Conservation (phyloP, 1,140 invertebrate species). For the Leptinotarsa texana region DNA sequence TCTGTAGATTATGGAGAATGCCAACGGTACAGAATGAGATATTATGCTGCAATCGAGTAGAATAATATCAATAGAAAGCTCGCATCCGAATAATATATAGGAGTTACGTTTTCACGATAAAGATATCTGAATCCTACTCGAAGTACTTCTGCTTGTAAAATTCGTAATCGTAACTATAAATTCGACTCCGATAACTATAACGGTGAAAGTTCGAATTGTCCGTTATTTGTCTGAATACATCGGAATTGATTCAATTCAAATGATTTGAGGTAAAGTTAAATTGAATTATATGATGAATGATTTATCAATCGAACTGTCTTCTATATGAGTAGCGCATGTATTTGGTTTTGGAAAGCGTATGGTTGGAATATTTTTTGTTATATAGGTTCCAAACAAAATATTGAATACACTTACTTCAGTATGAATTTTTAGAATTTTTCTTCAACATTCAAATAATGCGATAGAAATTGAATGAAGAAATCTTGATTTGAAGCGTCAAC, state of each 20-base stretch:
- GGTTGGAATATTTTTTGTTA: too few species aligned
- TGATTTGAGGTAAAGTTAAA: background rate
- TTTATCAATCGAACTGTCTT: too few species aligned
- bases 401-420: too few species aligned
- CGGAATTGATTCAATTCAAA: background rate
- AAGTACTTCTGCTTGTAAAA: background rate
- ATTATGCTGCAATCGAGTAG: background rate
- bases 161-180: conserved; percentile 1
- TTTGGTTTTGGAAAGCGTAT: too few species aligned
- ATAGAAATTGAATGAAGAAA: too few species aligned
- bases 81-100: conserved; percentile 6
- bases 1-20: background rate
- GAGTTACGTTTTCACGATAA: background rate
- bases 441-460: too few species aligned
- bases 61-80: conserved; percentile 8
- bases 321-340: too few species aligned
- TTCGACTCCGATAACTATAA: conserved; percentile 6
- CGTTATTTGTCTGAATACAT: background rate
- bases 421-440: too few species aligned
- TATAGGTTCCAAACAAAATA: too few species aligned
- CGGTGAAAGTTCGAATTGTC: conserved; percentile 6
- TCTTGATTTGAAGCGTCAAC: too few species aligned
- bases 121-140: conserved; percentile 2
- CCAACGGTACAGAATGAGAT: background rate
- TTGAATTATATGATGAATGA: background rate